Evolutionary conservation across 2,113 vertebrate genomes (phyloP), one percentile per base, ranked within the genome.

Genomic region (Psilopsiagon aymara): DNA sequence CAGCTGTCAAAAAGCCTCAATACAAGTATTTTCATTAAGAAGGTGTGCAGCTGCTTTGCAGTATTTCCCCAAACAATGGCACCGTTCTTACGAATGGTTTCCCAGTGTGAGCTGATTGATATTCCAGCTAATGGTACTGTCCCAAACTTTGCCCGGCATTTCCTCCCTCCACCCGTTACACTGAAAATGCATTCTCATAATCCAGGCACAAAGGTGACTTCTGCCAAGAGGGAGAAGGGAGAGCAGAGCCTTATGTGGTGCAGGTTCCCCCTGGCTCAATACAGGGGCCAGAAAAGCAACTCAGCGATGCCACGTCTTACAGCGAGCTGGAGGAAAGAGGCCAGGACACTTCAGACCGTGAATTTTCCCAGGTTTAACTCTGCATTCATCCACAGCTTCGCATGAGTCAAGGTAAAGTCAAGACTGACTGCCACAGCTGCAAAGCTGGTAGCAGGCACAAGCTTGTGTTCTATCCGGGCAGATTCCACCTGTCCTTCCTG

Each of bases 361-460:
- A 75, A 51, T 91, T 73, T 75, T 60, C 80, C 86, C 77, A 84
- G 66, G 51, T 92, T 95, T 82, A 81, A 91, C 27, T 25, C 66
- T 37, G 20, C 11, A 24, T 80, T 66, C 81, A 71, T 37, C 69
- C 3, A 3, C 57, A 68, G 74, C 52, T 47, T 71, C 81, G 74
- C 78, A 33, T 6, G 35, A 64, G 66, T 57, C 27, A 55, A 64
- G 64, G 66, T 41, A 4, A 64, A 55, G 28, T 2, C 7, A 2
- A 79, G 63, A 49, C 43, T 70, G 86, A 62, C 66, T 27, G 70
- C 21, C 4, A 2, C 6, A 37, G 85, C 74, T 73, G 79, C 79
- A 80, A 43, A 43, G 6, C 66, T 31, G 46, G 81, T 5, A n/a
- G 60, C 35, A 62, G 70, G 25, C 67, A 57, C 33, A 44, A 16